Evolutionary conservation across 2,888 invertebrate genomes (phyloP), one percentile per base, ranked within the genome.

Genomic region (Platycnemis pennipes): DNA sequence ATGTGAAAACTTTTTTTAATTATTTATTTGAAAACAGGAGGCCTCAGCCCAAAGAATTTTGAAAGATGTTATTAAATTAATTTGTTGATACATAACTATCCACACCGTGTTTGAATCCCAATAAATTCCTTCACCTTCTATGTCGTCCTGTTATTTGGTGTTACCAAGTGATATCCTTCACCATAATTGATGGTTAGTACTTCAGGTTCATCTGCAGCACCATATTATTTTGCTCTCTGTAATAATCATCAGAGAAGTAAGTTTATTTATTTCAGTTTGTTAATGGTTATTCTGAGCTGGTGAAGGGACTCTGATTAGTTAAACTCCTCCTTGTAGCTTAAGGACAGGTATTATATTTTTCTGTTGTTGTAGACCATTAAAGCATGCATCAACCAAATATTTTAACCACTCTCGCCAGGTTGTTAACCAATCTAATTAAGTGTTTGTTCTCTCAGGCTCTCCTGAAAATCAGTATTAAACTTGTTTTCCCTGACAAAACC

Each of bases 121-220:
- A 91, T 91, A 91, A 91, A 91, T 91, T 91, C 91, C 91, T 91
- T 91, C 91, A 63, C 91, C 91, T 91, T 91, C 63, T 63, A 91
- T 91, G 91, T 91, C 44, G 91, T 91, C 37, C 91, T 63, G 44
- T 91, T 91, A 91, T 91, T 91, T 91, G 91, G 44, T 63, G 91
- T 91, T 91, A 91, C 63, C 91, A 91, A 26, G 63, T 56, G 53
- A 56, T 44, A 37, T 63, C 63, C 91, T 56, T n/a, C 69, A 44
- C 63, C 77, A n/a, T n/a, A 91, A 63, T 22, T 44, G 44, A 3
- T 42, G 44, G 63, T 56, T 91, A 69, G 42, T 91, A 63, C 11
- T 77, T 77, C 69, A 26, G 69, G 56, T 69, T 63, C 63, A 63
- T 44, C 31, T 91, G 44, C 56, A n/a, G 44, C 56, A 44, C 5